Conservation (phyloP, 2,888 invertebrate species). For the Charanyca ferruginea region DNA sequence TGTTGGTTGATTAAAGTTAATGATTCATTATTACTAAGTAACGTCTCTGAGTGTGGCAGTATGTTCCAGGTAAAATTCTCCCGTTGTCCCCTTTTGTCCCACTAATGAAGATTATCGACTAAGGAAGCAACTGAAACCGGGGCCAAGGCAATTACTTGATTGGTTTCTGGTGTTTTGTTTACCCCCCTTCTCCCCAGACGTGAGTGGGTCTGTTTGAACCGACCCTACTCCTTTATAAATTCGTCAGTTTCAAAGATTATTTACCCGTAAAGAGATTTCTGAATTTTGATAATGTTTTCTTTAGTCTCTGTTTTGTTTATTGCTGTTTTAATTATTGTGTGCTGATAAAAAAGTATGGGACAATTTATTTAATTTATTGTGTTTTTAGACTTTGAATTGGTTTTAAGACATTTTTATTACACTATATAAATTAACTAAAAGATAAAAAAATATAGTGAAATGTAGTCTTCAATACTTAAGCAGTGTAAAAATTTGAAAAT, state of each 20-base stretch:
- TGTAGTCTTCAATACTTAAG: too few species aligned
- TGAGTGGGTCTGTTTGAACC: slow-evolving; percentile 59
- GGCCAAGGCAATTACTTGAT: slow-evolving; percentile 84
- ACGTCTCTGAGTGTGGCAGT: too few species aligned
- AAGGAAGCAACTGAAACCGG: slow-evolving; percentile 52
- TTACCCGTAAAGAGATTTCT: slow-evolving; percentile 64
- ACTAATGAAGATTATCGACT: slow-evolving; percentile 83
- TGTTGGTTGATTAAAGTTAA: too few species aligned
- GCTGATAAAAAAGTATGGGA: background rate
- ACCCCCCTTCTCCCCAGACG: slow-evolving; percentile 54
- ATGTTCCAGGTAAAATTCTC: slow-evolving; percentile 56
- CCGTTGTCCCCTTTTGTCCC: slow-evolving; percentile 61
- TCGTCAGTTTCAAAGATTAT: slow-evolving; percentile 63
- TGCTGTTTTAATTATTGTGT: slow-evolving; percentile 32
- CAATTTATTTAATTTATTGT: slow-evolving; percentile 4
- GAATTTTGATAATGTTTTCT: slow-evolving; percentile 65
- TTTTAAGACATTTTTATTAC: background rate
- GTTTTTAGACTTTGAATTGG: background rate
- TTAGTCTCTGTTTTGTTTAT: slow-evolving; percentile 46
- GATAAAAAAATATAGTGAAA: background rate
- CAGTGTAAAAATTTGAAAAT: background rate
- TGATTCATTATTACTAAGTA: too few species aligned
- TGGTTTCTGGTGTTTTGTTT: slow-evolving; percentile 87
- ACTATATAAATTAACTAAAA: background rate
- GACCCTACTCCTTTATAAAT: slow-evolving; percentile 57